phyloP scores from a whole-genome alignment of 2,113 vertebrate genomes.

The Variabilichromis moorii region DNA sequence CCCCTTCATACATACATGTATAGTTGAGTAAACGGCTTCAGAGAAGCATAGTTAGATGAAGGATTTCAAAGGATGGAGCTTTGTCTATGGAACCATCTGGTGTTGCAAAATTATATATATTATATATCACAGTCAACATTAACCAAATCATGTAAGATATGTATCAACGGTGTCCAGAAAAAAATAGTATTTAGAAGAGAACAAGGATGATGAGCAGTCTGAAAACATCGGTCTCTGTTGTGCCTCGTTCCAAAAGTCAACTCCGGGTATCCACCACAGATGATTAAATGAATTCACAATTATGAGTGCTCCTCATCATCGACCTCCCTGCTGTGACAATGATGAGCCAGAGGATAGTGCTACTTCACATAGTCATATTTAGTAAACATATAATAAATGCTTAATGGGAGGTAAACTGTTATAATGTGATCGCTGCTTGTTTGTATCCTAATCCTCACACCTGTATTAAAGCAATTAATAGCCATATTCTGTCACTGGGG shows the following conservation, averaged over 20 bases:
- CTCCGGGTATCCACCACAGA: constrained; percentile 22
- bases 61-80: background rate
- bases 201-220: background rate
- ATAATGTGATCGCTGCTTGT: background rate
- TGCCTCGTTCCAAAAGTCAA: background rate
- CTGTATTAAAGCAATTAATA: background rate
- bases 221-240: background rate
- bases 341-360: constrained; percentile 29
- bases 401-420: constrained; percentile 14
- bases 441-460: background rate
- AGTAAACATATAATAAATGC: constrained; percentile 32
- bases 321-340: constrained; percentile 52
- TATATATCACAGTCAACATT: background rate
- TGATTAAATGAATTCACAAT: constrained; percentile 52
- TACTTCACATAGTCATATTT: constrained; percentile 23
- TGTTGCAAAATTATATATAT: background rate
- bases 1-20: background rate
- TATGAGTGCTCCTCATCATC: constrained; percentile 36
- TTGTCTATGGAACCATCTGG: background rate
- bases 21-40: background rate
- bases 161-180: background rate
- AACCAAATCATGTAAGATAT: background rate
- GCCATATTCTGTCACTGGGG: background rate
- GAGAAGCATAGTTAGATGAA: background rate
- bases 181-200: background rate